Conservation (phyloP, 64 coral and sea anemone genomes). For the Catalaphyllia jardinei region DNA sequence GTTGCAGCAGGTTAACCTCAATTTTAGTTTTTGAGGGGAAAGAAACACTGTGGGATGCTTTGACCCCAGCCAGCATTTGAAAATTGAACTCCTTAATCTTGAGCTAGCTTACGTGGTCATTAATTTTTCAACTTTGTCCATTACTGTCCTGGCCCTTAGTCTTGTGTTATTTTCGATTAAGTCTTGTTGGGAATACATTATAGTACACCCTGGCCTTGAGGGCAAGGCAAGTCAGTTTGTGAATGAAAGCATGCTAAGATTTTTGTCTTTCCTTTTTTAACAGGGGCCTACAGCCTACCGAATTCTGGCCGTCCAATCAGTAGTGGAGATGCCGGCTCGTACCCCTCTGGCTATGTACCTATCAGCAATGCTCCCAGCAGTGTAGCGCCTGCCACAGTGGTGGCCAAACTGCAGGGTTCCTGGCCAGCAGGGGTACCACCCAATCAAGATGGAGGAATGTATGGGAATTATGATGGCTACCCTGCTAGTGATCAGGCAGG, state of each 20-base stretch:
- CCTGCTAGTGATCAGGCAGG: conserved; percentile 62
- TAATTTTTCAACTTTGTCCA: too few relatives aligned
- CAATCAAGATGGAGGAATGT: conserved; percentile 80
- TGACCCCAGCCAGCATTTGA: too few relatives aligned
- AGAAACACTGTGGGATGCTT: too few relatives aligned
- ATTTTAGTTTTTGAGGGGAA: too few relatives aligned
- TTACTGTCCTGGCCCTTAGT: too few relatives aligned
- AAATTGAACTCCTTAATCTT: too few relatives aligned
- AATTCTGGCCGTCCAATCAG: conserved; percentile 73
- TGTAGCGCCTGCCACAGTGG: conserved; percentile 69
- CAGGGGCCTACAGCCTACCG: conserved; percentile 83
- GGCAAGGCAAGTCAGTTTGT: too few relatives aligned
- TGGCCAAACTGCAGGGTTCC: conserved; percentile 73
- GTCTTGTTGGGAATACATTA: too few relatives aligned
- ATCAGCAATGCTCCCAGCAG: conserved; percentile 76
- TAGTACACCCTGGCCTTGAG: too few relatives aligned
- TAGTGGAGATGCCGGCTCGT: conserved; percentile 62
- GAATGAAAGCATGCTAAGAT: neutral
- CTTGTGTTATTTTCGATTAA: too few relatives aligned
- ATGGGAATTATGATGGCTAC: conserved; percentile 88
- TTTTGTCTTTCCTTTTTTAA: neutral
- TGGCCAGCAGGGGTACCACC: conserved; percentile 85
- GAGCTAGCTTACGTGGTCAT: too few relatives aligned
- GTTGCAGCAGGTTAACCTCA: too few relatives aligned
- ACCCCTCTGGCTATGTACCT: conserved; percentile 77